phyloP scores from a whole-genome alignment of 2,113 vertebrate genomes.

The Hippolais icterina region DNA sequence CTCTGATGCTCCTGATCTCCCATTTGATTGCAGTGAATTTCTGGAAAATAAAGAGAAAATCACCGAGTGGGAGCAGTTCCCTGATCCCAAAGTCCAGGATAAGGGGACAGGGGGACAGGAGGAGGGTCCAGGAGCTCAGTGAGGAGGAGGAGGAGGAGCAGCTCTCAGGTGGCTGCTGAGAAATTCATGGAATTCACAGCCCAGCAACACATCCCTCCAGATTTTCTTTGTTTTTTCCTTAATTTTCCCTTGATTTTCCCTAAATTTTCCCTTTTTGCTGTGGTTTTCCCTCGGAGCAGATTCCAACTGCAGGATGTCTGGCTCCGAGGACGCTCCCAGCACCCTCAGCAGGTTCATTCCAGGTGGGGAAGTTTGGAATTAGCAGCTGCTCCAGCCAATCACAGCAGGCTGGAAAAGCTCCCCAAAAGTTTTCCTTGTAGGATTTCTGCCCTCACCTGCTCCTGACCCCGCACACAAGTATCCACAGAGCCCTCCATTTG shows the following conservation, averaged over 20 bases:
- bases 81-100: neutral
- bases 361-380: neutral
- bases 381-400: neutral
- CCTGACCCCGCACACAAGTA: neutral
- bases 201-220: accelerated
- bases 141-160: neutral
- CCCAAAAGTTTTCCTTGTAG: neutral
- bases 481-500: neutral
- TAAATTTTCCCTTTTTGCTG: too few species aligned
- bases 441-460: neutral
- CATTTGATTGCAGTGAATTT: neutral
- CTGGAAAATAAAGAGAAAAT: neutral
- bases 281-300: accelerated
- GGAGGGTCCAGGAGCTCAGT: accelerated
- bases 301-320: neutral
- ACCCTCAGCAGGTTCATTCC: neutral
- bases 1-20: neutral
- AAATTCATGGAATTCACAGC: neutral
- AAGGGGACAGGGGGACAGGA: neutral
- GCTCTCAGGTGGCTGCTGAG: accelerated
- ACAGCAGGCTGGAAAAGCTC: neutral
- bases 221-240: neutral
- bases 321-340: neutral
- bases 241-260: too few species aligned
- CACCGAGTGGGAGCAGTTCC: neutral